Evolutionary conservation across 2,113 vertebrate genomes (phyloP), one percentile per base, ranked within the genome.

Genomic region (Monopterus albus): DNA sequence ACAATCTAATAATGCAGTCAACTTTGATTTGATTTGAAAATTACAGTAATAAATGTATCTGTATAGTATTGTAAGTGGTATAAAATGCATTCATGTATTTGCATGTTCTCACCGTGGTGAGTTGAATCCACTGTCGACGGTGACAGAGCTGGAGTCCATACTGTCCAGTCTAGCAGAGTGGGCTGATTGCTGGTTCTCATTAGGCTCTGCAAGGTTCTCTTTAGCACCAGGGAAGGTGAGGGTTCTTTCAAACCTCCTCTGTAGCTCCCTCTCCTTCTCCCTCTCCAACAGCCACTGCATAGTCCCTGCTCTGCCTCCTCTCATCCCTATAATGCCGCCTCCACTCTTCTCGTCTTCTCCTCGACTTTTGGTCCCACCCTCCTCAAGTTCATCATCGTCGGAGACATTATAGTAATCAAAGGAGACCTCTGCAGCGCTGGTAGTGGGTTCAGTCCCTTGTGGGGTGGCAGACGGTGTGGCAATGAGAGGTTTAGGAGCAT

Each of bases 121-220:
- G 92, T 99, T 99, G 95, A 99, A 99, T 90, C 98, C 97, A 91
- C 98, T 99, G 92, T 99, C 97, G 79, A 99, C 97, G 10, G 97
- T 99, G 81, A 99, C 96, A 31, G 97, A 99, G 94, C 97, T 99
- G 91, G 96, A 98, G 92, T 99, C 98, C 96, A 99, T 99, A 88
- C 97, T 99, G 93, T 99, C 98, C 20, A 99, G 94, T 29, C 98
- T 94, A 14, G 96, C 96, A 0, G 98, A 98, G 68, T 98, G 98
- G 7, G 95, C 95, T n/a, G 96, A 94, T 87, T 96, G 95, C 93
- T 98, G 97, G 90, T 89, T 95, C 83, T 98, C 96, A 87, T 95
- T 93, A 0, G 97, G 95, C 15, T 87, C 88, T 23, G 86, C 72
- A 45, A 85, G 84, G 81, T 90, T 95, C 83, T 97, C 96, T 88